phyloP scores from a whole-genome alignment of 2,888 invertebrate genomes.

The Sclerodermus sp. region DNA sequence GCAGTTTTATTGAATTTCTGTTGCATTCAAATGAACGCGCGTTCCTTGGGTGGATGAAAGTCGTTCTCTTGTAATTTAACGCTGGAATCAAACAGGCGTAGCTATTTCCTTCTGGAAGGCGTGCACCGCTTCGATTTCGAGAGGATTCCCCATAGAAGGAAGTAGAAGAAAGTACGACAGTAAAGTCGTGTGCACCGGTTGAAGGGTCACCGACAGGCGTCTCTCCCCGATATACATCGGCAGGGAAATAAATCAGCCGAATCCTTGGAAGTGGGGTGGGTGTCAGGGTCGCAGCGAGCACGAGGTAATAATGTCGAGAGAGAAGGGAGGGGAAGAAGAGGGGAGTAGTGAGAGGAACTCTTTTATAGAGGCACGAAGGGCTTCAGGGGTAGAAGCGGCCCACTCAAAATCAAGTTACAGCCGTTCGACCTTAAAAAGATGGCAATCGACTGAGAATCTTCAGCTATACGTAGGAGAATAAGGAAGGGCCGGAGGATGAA shows the following conservation, averaged over 20 bases:
- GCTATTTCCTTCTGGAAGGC: too few species aligned
- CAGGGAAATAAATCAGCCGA: constrained; percentile 12
- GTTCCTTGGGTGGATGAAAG: too few species aligned
- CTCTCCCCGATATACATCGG: neutral
- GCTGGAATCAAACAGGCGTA: too few species aligned
- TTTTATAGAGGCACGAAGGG: constrained; percentile 5
- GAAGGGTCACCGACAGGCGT: too few species aligned
- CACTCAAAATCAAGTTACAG: constrained; percentile 16
- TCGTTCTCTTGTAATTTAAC: too few species aligned
- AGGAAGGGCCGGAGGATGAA: neutral
- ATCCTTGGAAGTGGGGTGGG: constrained; percentile 9
- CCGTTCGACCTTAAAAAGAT: constrained; percentile 4
- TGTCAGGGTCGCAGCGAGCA: neutral
- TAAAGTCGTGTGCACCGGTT: too few species aligned
- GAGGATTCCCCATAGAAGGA: too few species aligned
- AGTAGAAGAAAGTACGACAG: too few species aligned
- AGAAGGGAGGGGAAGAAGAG: constrained; percentile 5
- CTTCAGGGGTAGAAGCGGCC: neutral
- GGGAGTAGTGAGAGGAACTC: constrained; percentile 10
- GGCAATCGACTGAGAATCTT: neutral
- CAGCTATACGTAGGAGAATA: constrained; percentile 2
- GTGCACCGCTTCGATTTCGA: too few species aligned
- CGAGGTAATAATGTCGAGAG: neutral
- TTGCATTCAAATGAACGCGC: too few species aligned
- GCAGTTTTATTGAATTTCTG: too few species aligned